Evolutionary conservation across 2,113 vertebrate species (phyloP), one percentile per base, ranked within the genome.

Genomic region (Corythornis cristatus): DNA sequence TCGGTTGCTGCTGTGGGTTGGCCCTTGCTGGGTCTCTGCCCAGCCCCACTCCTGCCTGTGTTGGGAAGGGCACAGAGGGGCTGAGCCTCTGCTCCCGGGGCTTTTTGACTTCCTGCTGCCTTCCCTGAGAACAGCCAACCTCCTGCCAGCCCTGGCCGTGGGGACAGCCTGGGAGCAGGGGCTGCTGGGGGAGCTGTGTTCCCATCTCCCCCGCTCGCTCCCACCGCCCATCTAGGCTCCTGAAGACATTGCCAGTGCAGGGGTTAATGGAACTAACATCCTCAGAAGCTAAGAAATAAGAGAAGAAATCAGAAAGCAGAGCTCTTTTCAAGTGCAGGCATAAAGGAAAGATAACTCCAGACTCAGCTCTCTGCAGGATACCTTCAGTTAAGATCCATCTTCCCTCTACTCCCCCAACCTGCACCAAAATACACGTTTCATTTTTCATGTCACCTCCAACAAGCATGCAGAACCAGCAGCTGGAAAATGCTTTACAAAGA

Each of bases 391-490:
- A n/a, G 50, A 25, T 28, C 11, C 4, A 2, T 22, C 45, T 21
- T 62, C 45, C 60, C 40, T 42, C 37, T 33, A 4, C 46, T 68
- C 14, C n/a, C 37, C 37, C 2, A 0, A 2, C 8, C 56, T 43
- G 11, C 56, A 40, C 37, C 61, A 58, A 13, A 62, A 35, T 11
- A 46, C 0, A 9, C 4, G 0, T 12, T 51, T 35, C 33, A 6
- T n/a, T 33, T 72, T n/a, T 71, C 78, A 35, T 20, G 12, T 61
- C 42, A 22, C 9, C 73, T 40, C 16, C 87, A 54, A 43, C 6
- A 28, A 48, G 61, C 9, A 1, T 1, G 4, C 14, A n/a, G 77
- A 48, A 33, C 8, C 51, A 15, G 60, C 78, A 72, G 26, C 42
- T 9, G 65, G 56, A 2, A 10, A 64, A 10, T 0, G 31, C 42